Evolutionary conservation across 2,113 vertebrate species (phyloP).

Genomic region (Platichthys flesus): DNA sequence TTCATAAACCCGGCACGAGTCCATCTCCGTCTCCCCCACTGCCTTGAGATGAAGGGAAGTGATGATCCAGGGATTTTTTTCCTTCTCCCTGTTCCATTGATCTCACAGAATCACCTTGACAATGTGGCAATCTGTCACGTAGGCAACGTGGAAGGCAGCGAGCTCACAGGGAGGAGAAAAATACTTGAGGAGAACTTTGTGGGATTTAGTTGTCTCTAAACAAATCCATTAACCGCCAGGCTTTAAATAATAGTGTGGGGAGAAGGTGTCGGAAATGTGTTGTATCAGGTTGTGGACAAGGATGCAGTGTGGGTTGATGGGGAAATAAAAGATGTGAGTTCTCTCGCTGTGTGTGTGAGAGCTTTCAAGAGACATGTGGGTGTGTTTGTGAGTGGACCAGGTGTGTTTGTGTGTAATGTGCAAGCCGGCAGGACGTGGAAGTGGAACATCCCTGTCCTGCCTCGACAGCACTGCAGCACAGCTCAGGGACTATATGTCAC

Average conservation of each 20-base stretch:
- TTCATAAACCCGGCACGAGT: constrained; percentile 61
- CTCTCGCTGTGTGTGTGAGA: constrained; percentile 6
- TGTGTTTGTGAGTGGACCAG: background rate
- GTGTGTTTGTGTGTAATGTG: constrained; percentile 26
- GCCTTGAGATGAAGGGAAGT: constrained; percentile 67
- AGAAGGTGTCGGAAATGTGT: constrained; percentile 11
- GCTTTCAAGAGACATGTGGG: constrained; percentile 16
- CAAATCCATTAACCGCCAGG: constrained; percentile 28
- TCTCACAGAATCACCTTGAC: constrained; percentile 70
- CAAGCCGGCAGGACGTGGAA: constrained; percentile 31
- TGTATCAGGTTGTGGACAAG: constrained; percentile 14
- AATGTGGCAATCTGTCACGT: constrained; percentile 49
- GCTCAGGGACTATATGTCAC: constrained; percentile 49
- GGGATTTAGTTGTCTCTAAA: constrained; percentile 25
- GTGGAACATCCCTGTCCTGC: constrained; percentile 43
- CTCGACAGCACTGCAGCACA: constrained; percentile 53
- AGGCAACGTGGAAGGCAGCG: constrained; percentile 15
- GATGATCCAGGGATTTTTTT: constrained; percentile 73
- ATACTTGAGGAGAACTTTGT: constrained; percentile 13
- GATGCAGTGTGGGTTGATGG: background rate
- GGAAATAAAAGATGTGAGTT: constrained; percentile 30
- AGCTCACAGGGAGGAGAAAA: constrained; percentile 5
- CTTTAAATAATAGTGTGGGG: constrained; percentile 18
- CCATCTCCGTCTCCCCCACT: constrained; percentile 56
- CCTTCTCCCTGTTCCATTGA: constrained; percentile 44